Conservation (phyloP, 2,888 invertebrate genomes). For the Oconnorella tubifera region DNA sequence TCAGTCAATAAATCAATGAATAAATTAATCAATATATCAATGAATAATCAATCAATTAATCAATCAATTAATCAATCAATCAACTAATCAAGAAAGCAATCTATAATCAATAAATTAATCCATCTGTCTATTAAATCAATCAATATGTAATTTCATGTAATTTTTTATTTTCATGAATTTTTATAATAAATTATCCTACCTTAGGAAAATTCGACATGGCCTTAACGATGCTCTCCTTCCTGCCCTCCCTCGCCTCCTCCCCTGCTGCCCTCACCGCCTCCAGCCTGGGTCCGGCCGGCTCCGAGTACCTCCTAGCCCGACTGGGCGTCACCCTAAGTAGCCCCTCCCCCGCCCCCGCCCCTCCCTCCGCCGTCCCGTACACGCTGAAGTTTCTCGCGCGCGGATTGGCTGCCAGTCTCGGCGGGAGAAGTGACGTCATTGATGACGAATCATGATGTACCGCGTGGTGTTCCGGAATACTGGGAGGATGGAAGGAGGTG, state of each 20-base stretch:
- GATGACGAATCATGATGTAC: neutral
- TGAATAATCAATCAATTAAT: no score
- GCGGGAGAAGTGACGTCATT: neutral
- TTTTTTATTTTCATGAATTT: no score
- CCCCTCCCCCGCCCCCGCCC: neutral
- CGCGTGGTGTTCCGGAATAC: neutral
- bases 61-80: no score
- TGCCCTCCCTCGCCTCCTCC: neutral
- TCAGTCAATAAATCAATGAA: no score
- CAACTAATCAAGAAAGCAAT: no score
- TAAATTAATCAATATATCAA: no score
- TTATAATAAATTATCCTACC: no score
- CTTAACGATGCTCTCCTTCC: neutral
- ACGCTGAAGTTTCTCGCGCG: neutral
- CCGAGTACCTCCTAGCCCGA: neutral
- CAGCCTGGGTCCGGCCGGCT: neutral
- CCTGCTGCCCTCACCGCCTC: neutral
- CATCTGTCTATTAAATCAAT: no score
- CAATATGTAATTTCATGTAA: no score
- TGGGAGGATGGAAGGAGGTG: neutral
- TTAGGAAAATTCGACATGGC: neutral
- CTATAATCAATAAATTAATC: no score
- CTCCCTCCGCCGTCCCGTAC: neutral
- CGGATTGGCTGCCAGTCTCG: neutral
- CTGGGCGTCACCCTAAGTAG: neutral